Evolutionary conservation across 2,888 invertebrate species (phyloP), one percentile per base, ranked within the genome.

Genomic region (Leucophenga montana): DNA sequence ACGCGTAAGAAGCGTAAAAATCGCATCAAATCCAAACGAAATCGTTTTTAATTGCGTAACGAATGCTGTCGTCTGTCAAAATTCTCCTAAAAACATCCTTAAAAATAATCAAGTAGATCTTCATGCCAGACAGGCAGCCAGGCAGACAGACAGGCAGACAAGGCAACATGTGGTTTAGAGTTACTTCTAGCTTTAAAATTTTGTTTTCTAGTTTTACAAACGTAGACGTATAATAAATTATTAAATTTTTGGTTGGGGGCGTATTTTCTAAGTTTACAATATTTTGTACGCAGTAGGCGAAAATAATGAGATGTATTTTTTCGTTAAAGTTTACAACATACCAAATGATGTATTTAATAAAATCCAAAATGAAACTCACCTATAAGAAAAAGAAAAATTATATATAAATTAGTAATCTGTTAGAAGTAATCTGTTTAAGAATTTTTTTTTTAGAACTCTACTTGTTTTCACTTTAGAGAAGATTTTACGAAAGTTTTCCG

Each of bases 1-100:
- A 71, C 75, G 5, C 75, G 82, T 33, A 85, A 84, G 77, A 85
- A 85, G 72, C 84, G 83, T 65, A 86, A 86, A 73, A 86, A 85
- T 79, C 84, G 83, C 69, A 78, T 79, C 22, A 79, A 82, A 70
- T 57, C 79, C 0, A 86, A 86, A 73, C 77, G 80, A 72, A 85
- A 79, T 81, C 85, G 85, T 33, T 68, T 72, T 9, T 75, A 69
- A 22, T 46, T 8, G 11, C 13, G 18, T 62, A 62, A 62, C 14
- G 44, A 64, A 48, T 46, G 14, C 62, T 57, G 57, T 22, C 31
- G n/a, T n/a, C n/a, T n/a, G n/a, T n/a, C n/a, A n/a, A n/a, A n/a
- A n/a, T n/a, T n/a, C n/a, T n/a, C n/a, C n/a, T n/a, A n/a, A 31
- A n/a, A 9, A 14, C 6, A 14, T 31, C 18, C 11, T 1, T 27